phyloP scores from a whole-genome alignment of 2,888 invertebrate species.

The Idaea dimidiata region DNA sequence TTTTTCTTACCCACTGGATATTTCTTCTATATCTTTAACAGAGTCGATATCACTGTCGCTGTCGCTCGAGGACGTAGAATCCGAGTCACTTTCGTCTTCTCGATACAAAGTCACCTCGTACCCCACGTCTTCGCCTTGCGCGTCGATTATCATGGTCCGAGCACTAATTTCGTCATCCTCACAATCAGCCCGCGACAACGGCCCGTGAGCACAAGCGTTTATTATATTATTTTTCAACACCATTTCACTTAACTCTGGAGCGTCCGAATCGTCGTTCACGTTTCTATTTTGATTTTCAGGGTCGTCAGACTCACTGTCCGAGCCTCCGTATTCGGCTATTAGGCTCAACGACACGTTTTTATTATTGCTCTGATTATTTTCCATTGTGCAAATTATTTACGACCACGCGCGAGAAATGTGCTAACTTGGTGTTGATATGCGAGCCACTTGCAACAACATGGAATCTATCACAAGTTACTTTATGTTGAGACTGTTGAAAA shows the following conservation, averaged over 20 bases:
- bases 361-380: conserved; percentile 69
- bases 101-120: conserved; percentile 73
- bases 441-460: not conserved
- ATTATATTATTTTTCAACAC: conserved; percentile 76
- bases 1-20: conserved; percentile 63
- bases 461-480: not conserved
- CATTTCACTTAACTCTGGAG: conserved; percentile 70
- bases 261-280: conserved; percentile 46
- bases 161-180: conserved; percentile 54
- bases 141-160: conserved; percentile 73
- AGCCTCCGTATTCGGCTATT: conserved; percentile 70
- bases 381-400: conserved; percentile 54
- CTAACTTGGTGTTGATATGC: conserved; percentile 10
- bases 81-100: conserved; percentile 61
- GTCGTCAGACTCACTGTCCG: conserved; percentile 72
- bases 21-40: conserved; percentile 68
- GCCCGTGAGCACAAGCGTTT: conserved; percentile 75
- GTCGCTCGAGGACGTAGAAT: conserved; percentile 57
- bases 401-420: conserved; percentile 34
- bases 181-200: conserved; percentile 45
- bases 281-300: conserved; percentile 33
- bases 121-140: conserved; percentile 66
- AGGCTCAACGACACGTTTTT: conserved; percentile 74
- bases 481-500: not conserved
- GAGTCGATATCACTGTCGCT: conserved; percentile 72